A percentile compares a stretch with the other conserved stretches of the same genome.
phyloP scores from a whole-genome alignment of 1,140 invertebrate genomes.

The Papilio aristodemus region DNA sequence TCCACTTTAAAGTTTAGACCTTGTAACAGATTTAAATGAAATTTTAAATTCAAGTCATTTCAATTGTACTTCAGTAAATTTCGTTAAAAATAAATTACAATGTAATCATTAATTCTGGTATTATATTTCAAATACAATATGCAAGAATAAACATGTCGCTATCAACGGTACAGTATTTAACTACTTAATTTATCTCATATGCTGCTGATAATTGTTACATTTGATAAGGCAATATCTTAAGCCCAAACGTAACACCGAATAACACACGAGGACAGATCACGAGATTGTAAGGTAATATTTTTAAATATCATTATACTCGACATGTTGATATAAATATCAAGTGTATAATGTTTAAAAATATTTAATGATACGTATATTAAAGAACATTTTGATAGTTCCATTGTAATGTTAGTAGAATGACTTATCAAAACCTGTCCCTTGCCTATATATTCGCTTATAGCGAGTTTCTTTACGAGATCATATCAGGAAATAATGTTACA shows the following conservation, averaged over 20 bases:
- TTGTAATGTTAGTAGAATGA: no score
- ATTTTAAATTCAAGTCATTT: no score
- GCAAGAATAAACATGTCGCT: neutral
- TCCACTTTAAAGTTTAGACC: no score
- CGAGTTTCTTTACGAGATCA: no score
- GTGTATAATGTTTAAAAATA: neutral
- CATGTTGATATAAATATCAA: neutral
- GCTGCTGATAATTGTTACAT: slow-evolving; percentile 27
- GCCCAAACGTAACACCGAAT: slow-evolving; percentile 20
- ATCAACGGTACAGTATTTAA: slow-evolving; percentile 28
- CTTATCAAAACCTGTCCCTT: no score
- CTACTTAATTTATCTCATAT: slow-evolving; percentile 28
- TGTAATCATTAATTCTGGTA: neutral
- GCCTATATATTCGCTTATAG: no score
- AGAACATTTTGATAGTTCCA: no score
- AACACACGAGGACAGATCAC: slow-evolving; percentile 13
- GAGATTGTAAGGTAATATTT: slow-evolving; percentile 18
- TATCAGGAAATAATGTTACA: no score
- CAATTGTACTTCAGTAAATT: no score
- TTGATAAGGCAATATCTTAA: slow-evolving; percentile 31
- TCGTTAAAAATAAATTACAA: neutral
- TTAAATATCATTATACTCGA: neutral
- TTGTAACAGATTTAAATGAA: no score
- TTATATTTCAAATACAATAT: neutral
- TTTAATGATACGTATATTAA: no score